Percentiles rank a stretch among this genome's conserved stretches.
Conservation (phyloP, 64 coral and sea anemone species). For the Anthopleura sola region DNA sequence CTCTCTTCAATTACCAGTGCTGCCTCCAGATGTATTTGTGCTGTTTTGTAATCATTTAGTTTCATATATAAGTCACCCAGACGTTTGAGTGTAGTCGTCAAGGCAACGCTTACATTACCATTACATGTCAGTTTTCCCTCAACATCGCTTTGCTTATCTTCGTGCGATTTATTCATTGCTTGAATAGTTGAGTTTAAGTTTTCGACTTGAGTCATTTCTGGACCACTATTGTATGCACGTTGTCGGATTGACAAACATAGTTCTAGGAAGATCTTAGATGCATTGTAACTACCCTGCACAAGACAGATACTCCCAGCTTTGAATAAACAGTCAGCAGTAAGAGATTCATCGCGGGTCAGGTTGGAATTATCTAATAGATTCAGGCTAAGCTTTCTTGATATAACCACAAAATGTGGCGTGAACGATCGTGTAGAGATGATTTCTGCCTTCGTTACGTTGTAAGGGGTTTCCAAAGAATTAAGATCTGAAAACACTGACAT, state of each 20-base stretch:
- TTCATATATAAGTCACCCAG: neutral
- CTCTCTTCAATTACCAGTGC: neutral
- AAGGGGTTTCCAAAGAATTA: neutral
- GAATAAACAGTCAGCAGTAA: neutral
- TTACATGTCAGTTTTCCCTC: neutral
- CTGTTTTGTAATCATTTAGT: neutral
- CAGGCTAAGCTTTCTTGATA: neutral
- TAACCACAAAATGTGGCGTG: neutral
- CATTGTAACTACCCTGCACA: neutral
- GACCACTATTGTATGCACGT: neutral
- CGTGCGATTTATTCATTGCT: too few species aligned
- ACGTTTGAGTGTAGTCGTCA: neutral
- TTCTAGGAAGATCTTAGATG: neutral
- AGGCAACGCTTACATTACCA: neutral
- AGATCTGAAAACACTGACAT: conserved; percentile 8
- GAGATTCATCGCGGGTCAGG: neutral
- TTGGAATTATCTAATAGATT: neutral
- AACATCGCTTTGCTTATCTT: too few species aligned
- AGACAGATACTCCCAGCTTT: neutral
- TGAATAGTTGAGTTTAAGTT: too few species aligned
- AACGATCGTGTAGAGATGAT: neutral
- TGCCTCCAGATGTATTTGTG: neutral
- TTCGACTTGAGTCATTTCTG: neutral
- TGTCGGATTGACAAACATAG: neutral
- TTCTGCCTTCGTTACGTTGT: neutral